Percentiles rank a stretch among this genome's conserved stretches.
Evolutionary conservation across 2,113 vertebrate genomes (phyloP).

Genomic region (Pavo muticus): DNA sequence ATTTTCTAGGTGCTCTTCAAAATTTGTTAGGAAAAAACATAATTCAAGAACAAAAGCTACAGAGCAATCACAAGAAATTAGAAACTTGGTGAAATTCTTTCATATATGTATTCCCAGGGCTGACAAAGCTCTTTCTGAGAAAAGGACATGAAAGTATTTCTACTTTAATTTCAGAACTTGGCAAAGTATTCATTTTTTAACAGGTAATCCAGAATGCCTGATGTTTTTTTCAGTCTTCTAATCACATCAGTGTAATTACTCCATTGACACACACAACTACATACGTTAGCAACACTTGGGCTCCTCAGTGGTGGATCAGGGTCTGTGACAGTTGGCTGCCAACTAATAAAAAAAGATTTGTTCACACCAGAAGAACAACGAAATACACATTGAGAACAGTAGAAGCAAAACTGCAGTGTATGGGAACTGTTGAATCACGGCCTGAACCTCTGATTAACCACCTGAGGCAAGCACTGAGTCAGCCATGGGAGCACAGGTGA

Average conservation of each 20-base stretch:
- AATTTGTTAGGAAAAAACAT: not conserved
- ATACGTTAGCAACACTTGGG: not conserved
- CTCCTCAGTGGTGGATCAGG: not conserved
- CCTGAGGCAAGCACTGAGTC: too few species aligned
- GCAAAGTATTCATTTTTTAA: not conserved
- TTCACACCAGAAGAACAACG: not conserved
- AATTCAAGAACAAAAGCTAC: not conserved
- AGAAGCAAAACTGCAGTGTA: not conserved
- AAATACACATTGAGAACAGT: not conserved
- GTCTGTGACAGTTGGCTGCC: not conserved
- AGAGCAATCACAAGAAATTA: not conserved
- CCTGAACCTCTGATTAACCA: too few species aligned
- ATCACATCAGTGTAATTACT: not conserved
- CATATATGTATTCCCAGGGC: not conserved
- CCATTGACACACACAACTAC: not conserved
- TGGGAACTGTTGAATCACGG: too few species aligned
- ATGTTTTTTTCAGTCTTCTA: not conserved
- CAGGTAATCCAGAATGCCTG: accelerated
- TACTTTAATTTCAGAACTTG: not conserved
- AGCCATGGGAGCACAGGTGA: too few species aligned
- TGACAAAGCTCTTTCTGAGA: not conserved
- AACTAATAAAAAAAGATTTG: not conserved
- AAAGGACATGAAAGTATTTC: not conserved
- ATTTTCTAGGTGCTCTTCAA: not conserved
- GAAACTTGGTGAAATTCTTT: not conserved